These are phyloP conservation scores for Silurus meridionalis DNA, from an alignment of 2,113 vertebrate genomes.

Conservation along the genomic window DNA sequence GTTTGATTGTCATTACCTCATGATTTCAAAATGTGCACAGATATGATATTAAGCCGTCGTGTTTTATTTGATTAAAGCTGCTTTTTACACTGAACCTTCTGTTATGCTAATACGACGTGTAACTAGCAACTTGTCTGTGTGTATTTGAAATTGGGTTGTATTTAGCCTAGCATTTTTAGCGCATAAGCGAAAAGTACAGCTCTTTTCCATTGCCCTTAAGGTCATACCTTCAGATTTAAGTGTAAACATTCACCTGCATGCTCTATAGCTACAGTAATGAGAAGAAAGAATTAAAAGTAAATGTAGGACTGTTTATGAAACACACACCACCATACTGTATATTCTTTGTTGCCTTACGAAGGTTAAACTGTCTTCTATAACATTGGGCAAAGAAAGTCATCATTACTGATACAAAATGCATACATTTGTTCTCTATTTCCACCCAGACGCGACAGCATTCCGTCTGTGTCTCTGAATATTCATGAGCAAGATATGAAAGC, in stretches of 20 bases:
- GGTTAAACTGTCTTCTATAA: conserved; percentile 16
- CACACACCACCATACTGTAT: conserved; percentile 8
- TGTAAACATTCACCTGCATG: conserved; percentile 36
- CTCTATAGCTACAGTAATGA: not conserved
- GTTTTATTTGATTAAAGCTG: not conserved
- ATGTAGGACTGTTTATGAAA: conserved; percentile 31
- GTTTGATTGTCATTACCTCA: not conserved
- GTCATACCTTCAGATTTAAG: not conserved
- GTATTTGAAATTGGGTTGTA: not conserved
- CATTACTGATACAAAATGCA: not conserved
- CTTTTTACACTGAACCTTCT: not conserved
- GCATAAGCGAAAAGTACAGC: not conserved
- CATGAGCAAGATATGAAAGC: conserved; percentile 82
- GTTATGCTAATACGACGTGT: not conserved
- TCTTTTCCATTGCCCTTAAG: not conserved
- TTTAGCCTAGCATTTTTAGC: not conserved
- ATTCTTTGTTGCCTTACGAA: not conserved
- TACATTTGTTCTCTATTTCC: not conserved
- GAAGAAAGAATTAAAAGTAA: not conserved
- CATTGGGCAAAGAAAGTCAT: not conserved
- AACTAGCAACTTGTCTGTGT: not conserved
- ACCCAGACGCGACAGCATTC: conserved; percentile 79
- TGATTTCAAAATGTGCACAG: not conserved
- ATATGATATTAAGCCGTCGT: not conserved
- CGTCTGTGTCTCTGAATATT: conserved; percentile 87